A percentile compares a stretch with the other conserved stretches of the same genome.
Evolutionary conservation across 2,797 vertebrate species (phyloP).

Genomic region (Pteronotus mesoamericanus): DNA sequence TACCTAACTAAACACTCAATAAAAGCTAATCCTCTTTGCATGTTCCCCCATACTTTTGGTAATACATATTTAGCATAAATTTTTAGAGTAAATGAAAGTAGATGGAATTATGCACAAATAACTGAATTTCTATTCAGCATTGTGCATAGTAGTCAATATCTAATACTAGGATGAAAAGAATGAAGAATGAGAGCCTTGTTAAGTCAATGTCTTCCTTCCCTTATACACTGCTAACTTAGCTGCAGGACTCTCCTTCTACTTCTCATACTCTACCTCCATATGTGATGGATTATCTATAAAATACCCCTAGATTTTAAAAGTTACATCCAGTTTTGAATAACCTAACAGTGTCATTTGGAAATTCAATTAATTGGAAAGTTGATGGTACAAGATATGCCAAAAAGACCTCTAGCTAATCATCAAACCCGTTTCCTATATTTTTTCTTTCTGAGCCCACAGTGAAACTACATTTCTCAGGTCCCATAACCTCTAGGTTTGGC

Average conservation of each 20-base stretch:
- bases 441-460: background rate
- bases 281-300: background rate
- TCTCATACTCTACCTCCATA: background rate
- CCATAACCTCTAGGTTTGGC: background rate
- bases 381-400: background rate
- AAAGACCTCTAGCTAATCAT: background rate
- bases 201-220: background rate
- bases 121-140: background rate
- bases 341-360: background rate
- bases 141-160: background rate
- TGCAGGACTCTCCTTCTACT: background rate
- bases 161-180: background rate
- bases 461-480: background rate
- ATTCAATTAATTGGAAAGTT: background rate
- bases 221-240: background rate
- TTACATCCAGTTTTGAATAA: background rate
- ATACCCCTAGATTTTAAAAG: background rate
- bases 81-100: background rate
- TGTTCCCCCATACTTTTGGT: background rate
- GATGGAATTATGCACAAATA: background rate
- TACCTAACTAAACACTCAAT: background rate
- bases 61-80: background rate
- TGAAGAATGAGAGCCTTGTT: background rate
- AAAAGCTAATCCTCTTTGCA: background rate
- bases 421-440: background rate